Base-by-base conservation (phyloP, 2,113 vertebrate genomes). In the Nanorana parkeri region DNA sequence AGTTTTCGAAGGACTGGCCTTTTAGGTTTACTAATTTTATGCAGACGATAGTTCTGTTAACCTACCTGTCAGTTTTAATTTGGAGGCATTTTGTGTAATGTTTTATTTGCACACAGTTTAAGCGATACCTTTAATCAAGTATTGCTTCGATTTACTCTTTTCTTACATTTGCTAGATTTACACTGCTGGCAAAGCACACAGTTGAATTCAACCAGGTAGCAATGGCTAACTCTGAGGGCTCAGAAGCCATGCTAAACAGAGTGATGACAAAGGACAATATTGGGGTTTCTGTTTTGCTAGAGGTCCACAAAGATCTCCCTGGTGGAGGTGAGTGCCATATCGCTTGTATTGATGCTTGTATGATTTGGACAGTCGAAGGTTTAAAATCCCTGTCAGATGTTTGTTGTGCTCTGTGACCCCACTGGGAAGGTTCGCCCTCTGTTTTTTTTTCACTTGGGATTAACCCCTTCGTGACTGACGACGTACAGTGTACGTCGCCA, bases 261-360 rank as follows among this genome's bases (percentile, higher is more conserved):
- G 98, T 99, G 71, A 99, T 98, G 98, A 99, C 97, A 16, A 99
- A 99, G 92, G 98, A 99, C 93, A 99, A 99, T 90, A 98, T 99
- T 23, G 98, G 98, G 0, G 97, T 99, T 0, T 96, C 96, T 1
- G 93, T 99, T 32, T 93, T 99, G 83, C 86, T 99, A 77, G 96
- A 99, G 88, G 94, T 99, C 89, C 96, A 98, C 87, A 96, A 95
- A 85, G 96, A 98, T 78, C 56, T 95, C 19, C 97, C 98, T 90
- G 94, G 95, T 85, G 90, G 92, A 81, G 92, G 97, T 99, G 84
- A 92, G 91, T 91, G 24, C 13, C 13, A 13, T 16, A 41, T 41
- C 41, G 8, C 5, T 41, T 41, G 10, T 32, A n/a, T 32, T 32
- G 4, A 41, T 41, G 41, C 41, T 11, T 41, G 41, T 41, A 10